phyloP scores from a whole-genome alignment of 2,888 invertebrate species.

The Perdita meconis region DNA sequence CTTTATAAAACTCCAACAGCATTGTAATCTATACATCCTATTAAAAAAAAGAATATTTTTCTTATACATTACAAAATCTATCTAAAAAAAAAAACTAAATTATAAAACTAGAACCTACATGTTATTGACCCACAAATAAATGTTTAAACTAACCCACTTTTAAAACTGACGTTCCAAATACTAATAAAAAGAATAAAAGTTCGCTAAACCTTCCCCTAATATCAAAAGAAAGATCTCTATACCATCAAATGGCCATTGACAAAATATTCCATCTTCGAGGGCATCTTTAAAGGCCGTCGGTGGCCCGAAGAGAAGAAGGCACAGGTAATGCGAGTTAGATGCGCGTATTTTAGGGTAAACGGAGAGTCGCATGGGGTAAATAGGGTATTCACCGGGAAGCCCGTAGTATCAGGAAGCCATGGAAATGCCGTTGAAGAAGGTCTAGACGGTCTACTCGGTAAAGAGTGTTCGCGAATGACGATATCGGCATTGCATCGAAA shows the following conservation, averaged over 20 bases:
- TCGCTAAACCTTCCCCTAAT: neutral
- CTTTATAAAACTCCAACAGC: no score
- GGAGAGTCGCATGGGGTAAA: constrained; percentile 65
- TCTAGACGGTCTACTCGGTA: constrained; percentile 63
- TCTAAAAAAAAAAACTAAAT: no score
- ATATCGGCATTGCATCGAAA: constrained; percentile 61
- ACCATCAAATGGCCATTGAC: neutral
- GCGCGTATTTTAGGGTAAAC: constrained; percentile 68
- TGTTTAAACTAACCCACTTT: neutral
- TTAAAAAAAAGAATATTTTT: no score
- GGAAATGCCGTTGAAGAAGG: constrained; percentile 65
- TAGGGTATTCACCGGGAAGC: constrained; percentile 72
- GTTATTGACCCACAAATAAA: no score
- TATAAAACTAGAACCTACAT: no score
- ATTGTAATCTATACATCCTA: no score
- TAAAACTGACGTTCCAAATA: neutral
- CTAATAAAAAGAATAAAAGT: neutral
- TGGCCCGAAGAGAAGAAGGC: constrained; percentile 7
- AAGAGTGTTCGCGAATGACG: constrained; percentile 54
- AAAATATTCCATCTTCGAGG: neutral
- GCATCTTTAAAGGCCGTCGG: neutral
- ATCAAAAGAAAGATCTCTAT: neutral
- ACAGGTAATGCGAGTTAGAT: constrained; percentile 59
- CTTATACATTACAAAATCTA: no score
- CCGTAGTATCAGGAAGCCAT: constrained; percentile 67